A percentile compares a stretch with the other conserved stretches of the same genome.
Evolutionary conservation across 2,888 invertebrate genomes (phyloP).

Genomic region (Drosophila vallismaia): DNA sequence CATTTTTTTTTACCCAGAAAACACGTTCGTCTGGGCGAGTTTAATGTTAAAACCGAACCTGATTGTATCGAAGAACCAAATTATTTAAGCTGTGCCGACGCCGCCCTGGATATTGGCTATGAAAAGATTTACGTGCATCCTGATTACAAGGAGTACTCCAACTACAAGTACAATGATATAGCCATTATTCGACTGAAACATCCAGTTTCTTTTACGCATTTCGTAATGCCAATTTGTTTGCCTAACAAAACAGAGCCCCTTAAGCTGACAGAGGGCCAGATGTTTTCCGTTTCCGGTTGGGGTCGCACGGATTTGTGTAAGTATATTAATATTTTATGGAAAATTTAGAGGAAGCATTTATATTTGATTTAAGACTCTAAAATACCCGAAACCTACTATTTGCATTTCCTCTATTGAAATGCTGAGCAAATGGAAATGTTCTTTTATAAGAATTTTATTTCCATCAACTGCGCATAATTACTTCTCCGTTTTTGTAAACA

Average conservation of each 20-base stretch:
- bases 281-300: conserved; percentile 87
- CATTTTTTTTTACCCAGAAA: no score
- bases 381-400: neutral
- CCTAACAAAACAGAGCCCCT: conserved; percentile 76
- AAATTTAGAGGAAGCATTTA: neutral
- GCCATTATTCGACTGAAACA: conserved; percentile 84
- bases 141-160: conserved; percentile 85
- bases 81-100: conserved; percentile 86
- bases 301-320: conserved; percentile 86
- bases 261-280: conserved; percentile 83
- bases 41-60: conserved; percentile 86
- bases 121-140: conserved; percentile 88
- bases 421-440: neutral
- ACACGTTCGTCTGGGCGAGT: conserved; percentile 87
- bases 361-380: no score
- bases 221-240: conserved; percentile 86
- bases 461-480: neutral
- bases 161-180: conserved; percentile 86
- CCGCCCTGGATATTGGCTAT: conserved; percentile 87
- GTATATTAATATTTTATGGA: conserved; percentile 30
- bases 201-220: conserved; percentile 84
- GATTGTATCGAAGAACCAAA: conserved; percentile 86
- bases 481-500: no score
- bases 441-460: neutral
- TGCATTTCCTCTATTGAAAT: conserved; percentile 1